These are phyloP conservation scores for Anguilla megastoma DNA, from an alignment of 2,797 vertebrate species.

Conservation along the genomic window DNA sequence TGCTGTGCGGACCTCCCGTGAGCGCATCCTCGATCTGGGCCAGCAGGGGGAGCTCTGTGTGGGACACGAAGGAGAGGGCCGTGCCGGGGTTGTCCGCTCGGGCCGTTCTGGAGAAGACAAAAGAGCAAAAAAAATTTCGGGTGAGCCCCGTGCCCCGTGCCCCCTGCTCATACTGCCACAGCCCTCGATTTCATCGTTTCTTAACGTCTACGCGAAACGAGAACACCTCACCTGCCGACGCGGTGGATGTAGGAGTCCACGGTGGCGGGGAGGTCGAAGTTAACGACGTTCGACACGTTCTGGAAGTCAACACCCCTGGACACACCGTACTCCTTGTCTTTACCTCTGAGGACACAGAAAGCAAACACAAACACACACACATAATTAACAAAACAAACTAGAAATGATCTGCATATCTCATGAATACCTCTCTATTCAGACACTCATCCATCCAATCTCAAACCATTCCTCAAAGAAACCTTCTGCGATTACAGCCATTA, in stretches of 20 bases:
- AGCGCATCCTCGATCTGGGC: slow-evolving; percentile 78
- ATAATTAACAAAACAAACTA: neutral
- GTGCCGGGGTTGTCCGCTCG: slow-evolving; percentile 85
- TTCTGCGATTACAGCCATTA: too few species aligned
- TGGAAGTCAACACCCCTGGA: slow-evolving; percentile 93
- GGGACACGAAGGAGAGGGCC: slow-evolving; percentile 81
- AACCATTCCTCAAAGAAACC: too few species aligned
- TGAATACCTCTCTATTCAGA: neutral
- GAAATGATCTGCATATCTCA: neutral
- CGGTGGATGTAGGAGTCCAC: slow-evolving; percentile 88
- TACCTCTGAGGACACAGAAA: slow-evolving; percentile 60
- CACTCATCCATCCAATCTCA: too few species aligned
- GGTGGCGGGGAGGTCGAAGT: slow-evolving; percentile 85
- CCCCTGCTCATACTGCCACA: neutral
- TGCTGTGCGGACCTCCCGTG: slow-evolving; percentile 67
- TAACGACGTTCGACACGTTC: slow-evolving; percentile 84
- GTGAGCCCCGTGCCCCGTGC: neutral
- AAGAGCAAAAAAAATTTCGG: neutral
- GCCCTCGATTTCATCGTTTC: neutral
- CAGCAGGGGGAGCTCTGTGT: slow-evolving; percentile 69
- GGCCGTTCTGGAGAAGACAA: slow-evolving; percentile 74
- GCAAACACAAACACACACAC: neutral
- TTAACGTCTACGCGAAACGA: neutral
- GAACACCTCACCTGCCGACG: slow-evolving; percentile 79
- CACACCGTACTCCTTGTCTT: slow-evolving; percentile 80